phyloP scores from a whole-genome alignment of 2,113 vertebrate genomes.

The Raja brachyura region DNA sequence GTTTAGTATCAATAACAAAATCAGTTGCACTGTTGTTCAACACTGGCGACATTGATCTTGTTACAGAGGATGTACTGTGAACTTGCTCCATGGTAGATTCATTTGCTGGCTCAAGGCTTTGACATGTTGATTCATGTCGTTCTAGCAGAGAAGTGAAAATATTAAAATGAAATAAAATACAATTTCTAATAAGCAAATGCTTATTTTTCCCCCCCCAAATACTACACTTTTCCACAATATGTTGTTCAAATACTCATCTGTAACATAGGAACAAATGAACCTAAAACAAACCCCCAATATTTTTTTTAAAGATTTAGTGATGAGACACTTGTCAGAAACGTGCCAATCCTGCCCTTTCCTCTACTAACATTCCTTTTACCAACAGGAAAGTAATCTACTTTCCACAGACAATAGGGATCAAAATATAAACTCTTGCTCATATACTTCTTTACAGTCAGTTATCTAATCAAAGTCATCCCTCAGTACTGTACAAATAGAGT shows the following conservation, averaged over 20 bases:
- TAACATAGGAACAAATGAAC: neutral
- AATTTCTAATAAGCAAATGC: neutral
- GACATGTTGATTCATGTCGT: neutral
- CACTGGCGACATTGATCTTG: neutral
- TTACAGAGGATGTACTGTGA: too few species aligned
- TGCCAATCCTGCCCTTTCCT: neutral
- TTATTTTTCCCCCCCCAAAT: too few species aligned
- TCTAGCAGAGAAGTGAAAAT: neutral
- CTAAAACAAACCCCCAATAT: neutral
- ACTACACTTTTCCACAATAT: neutral
- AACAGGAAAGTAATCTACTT: neutral
- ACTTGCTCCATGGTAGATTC: neutral
- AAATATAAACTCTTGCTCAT: neutral
- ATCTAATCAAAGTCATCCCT: neutral
- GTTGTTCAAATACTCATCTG: neutral
- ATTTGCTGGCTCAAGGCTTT: too few species aligned
- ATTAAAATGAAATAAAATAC: neutral
- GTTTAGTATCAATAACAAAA: constrained; percentile 55
- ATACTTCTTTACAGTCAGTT: neutral
- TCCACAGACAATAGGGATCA: neutral
- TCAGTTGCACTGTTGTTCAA: constrained; percentile 54
- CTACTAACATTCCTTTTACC: neutral
- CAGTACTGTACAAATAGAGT: neutral
- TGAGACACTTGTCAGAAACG: too few species aligned
- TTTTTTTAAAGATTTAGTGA: constrained; percentile 55